phyloP scores from a whole-genome alignment of 1,140 invertebrate genomes.

The Magallana angulata region DNA sequence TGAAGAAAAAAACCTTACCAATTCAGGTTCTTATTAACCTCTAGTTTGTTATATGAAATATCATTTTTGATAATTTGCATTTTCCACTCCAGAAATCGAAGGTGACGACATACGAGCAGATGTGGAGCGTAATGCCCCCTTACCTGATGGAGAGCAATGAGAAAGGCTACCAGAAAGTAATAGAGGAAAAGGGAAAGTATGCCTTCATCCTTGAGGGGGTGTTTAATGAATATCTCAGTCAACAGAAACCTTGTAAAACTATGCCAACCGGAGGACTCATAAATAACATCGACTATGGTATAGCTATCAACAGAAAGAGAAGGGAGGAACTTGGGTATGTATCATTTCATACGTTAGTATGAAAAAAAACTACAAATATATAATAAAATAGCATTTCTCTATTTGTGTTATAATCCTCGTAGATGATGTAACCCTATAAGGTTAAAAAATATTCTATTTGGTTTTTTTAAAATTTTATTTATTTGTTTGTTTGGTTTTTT shows the following conservation, averaged over 20 bases:
- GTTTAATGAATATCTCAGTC: conserved; percentile 96
- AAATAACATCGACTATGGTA: conserved; percentile 95
- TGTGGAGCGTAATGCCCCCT: neutral
- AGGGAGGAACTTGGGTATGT: neutral
- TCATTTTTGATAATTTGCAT: neutral
- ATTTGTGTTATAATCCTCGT: no score
- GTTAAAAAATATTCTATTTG: neutral
- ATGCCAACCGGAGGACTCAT: conserved; percentile 93
- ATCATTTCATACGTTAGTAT: neutral
- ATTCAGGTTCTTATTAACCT: no score
- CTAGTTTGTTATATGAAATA: no score
- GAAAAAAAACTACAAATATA: no score
- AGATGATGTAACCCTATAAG: no score
- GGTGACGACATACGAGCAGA: conserved; percentile 87
- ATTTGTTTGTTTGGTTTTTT: neutral
- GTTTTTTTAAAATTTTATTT: neutral
- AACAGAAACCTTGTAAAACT: conserved; percentile 94
- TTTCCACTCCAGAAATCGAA: conserved; percentile 86
- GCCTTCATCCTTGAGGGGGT: conserved; percentile 95
- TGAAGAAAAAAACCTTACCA: no score
- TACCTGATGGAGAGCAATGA: conserved; percentile 21
- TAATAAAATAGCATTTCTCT: no score
- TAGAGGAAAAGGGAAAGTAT: conserved; percentile 86
- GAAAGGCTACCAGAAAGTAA: conserved; percentile 82
- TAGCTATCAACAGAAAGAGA: conserved; percentile 83